phyloP scores from a whole-genome alignment of 2,113 vertebrate genomes.

The Leptosomus discolor region DNA sequence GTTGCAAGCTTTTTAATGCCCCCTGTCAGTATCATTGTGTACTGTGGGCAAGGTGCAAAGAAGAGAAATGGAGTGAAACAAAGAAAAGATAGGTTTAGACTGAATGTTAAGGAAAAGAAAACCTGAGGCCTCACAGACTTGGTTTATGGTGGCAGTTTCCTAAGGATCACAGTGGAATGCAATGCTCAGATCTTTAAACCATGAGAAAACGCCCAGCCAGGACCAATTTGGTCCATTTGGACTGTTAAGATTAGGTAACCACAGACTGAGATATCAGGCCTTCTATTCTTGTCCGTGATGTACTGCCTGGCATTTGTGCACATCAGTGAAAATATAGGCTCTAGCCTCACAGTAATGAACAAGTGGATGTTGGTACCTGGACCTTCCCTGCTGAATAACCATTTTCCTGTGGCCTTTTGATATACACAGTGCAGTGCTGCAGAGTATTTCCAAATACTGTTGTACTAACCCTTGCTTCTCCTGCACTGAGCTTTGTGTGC shows the following conservation, averaged over 20 bases:
- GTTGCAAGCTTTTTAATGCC: background rate
- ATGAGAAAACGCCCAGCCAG: background rate
- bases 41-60: background rate
- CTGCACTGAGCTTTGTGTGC: rapidly evolving
- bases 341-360: background rate
- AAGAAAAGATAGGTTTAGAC: background rate
- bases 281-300: background rate
- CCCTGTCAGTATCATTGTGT: background rate
- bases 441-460: background rate
- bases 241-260: background rate
- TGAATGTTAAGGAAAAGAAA: background rate
- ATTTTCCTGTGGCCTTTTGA: background rate
- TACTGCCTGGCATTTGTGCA: background rate
- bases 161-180: constrained; percentile 1
- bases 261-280: background rate
- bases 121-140: background rate
- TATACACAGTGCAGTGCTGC: rapidly evolving
- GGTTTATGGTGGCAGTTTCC: background rate
- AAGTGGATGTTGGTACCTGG: background rate
- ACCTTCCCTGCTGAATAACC: background rate
- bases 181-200: constrained; percentile 21
- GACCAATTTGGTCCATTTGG: background rate
- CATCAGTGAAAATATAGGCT: background rate
- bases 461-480: background rate
- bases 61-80: background rate